These are phyloP conservation scores for Trinorchestia longiramus DNA, from an alignment of 1,140 invertebrate species.

Conservation along the genomic window DNA sequence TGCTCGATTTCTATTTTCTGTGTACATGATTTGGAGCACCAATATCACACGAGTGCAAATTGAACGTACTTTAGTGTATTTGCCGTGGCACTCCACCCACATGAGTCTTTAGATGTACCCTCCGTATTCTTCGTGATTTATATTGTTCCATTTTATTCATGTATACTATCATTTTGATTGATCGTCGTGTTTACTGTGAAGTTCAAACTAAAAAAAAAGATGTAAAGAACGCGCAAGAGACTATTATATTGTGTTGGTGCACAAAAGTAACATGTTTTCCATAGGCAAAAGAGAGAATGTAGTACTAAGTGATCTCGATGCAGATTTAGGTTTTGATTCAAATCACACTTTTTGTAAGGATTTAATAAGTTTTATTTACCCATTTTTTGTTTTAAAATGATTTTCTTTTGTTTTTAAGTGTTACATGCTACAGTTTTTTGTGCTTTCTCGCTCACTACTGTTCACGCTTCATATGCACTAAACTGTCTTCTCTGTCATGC, in stretches of 20 bases:
- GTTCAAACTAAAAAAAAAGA: neutral
- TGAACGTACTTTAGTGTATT: neutral
- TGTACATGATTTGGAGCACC: neutral
- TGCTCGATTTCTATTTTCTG: neutral
- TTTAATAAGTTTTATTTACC: neutral
- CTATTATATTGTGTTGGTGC: neutral
- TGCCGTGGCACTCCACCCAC: neutral
- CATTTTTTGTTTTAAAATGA: neutral
- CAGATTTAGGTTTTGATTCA: neutral
- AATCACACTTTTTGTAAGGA: neutral
- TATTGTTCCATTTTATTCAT: neutral
- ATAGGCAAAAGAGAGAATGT: neutral
- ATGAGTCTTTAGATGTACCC: neutral
- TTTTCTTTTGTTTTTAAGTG: neutral
- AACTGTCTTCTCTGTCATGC: neutral
- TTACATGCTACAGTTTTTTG: neutral
- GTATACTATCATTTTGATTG: neutral
- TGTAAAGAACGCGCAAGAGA: neutral
- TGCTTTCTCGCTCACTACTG: neutral
- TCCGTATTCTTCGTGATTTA: neutral
- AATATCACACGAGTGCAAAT: neutral
- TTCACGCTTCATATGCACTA: neutral
- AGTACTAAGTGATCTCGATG: no score
- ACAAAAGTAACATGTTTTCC: neutral
- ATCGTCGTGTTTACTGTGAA: neutral